Base-by-base conservation (phyloP, 1,140 invertebrate genomes). In the Frieseomelitta varia region DNA sequence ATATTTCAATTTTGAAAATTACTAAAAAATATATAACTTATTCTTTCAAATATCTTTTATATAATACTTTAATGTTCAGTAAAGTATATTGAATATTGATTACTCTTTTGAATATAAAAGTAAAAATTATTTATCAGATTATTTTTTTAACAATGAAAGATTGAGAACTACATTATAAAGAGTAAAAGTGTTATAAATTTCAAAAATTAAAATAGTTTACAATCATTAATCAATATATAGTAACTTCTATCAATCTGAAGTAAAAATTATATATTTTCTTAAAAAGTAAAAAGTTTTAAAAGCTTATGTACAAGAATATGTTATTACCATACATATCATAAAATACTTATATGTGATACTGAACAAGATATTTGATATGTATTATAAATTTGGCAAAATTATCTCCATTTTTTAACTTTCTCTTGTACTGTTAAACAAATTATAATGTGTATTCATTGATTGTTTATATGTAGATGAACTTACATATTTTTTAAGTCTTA, bases 401-500 rank as follows among this genome's bases (percentile, higher is more conserved):
- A 11, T 53, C 15, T 56, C 30, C 24, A 55, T 34, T 56, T 72
- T 82, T 34, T 67, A 74, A 67, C 30, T 76, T 67, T 75, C 72
- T 61, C 47, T 39, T 34, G n/a, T n/a, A 65, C 17, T 65, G 63
- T 58, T 63, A 80, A 71, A 58, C 10, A 81, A 73, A 51, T 61
- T 74, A 24, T 53, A 63, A 61, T 47, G 74, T 79, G 39, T 73
- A 81, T 63, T 14, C 14, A 80, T 21, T 39, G 55, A 47, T 61
- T 56, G 58, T 73, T 58, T 72, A 56, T 81, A 73, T 72, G 30
- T 61, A 73, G 79, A 80, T 80, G 79, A 80, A 71, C 55, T 51
- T 56, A 72, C 30, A 58, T 80, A 15, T 65, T 81, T 80, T 73
- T 73, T 81, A 58, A 63, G 72, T 61, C 47, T 58, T 73, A 73